Evolutionary conservation across 2,113 vertebrate species (phyloP), one percentile per base, ranked within the genome.

Genomic region (Alethe diademata): DNA sequence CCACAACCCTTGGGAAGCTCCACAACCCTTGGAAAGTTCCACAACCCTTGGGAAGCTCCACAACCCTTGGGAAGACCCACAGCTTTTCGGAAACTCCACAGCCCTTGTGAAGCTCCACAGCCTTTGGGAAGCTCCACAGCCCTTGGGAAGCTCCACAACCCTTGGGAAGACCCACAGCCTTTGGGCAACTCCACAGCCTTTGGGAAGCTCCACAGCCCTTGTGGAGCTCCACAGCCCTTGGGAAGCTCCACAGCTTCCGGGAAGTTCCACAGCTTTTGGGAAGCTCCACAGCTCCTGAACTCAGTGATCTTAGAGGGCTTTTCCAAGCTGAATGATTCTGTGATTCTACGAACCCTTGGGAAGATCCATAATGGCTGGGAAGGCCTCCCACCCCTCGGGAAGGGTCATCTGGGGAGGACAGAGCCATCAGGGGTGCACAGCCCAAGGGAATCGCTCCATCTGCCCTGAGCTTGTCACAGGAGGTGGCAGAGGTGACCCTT

Each of bases 31-130:
- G 15, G 42, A 31, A 45, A 57, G 33, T 2, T 23, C 22, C 47
- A 48, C 47, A 48, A 1, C 47, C 47, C 12, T 24, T 48, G 23
- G 4, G 25, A 53, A 53, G 17, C 2, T 4, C 2, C 31, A 33
- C 2, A 78, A 0, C 4, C 2, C 1, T 10, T 48, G 8, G 12
- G 18, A 73, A 73, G 7, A 1, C 12, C 23, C 22, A 11, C 5
- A 56, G 3, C 23, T 3, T 0, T 31, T n/a, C 14, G 6, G 19
- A 65, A 65, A 11, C 0, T 4, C 11, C 5, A 19, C 6, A 64
- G 0, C 20, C 10, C 1, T 43, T 33, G 15, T 15, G 42, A 45
- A 57, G 33, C 0, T 4, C 7, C 2, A 11, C 22, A 48, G 1
- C 14, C 8, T 0, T 35, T 38, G 35, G 6, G 22, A 66, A 71